phyloP scores from a whole-genome alignment of 2,113 vertebrate genomes.

The Heliornis fulica region DNA sequence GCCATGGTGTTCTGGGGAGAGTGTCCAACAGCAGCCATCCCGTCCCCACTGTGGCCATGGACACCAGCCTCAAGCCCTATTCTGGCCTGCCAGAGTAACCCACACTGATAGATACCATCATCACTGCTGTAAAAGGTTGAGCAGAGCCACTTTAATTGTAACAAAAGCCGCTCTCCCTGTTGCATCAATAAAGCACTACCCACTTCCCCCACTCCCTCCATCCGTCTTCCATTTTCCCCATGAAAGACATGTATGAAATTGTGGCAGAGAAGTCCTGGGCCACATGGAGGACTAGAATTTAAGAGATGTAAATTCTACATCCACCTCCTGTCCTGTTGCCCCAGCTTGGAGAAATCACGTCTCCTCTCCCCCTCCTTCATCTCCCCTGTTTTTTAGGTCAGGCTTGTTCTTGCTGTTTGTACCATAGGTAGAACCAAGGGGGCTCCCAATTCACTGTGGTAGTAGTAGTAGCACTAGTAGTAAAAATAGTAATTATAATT shows the following conservation, averaged over 20 bases:
- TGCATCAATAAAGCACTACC: not conserved
- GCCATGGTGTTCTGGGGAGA: fast-evolving
- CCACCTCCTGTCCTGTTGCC: not conserved
- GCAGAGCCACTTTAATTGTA: not conserved
- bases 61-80: not conserved
- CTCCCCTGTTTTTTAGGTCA: not conserved
- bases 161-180: not conserved
- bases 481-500: constrained; percentile 59
- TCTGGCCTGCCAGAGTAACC: not conserved
- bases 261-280: not conserved
- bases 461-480: not conserved
- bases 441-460: not conserved
- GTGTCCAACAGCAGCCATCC: not conserved
- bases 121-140: fast-evolving
- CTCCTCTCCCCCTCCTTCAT: not conserved
- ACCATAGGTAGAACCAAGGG: not conserved
- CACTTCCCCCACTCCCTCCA: fast-evolving
- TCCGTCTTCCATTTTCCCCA: not conserved
- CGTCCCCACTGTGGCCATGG: not conserved
- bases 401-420: not conserved
- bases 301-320: not conserved
- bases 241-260: not conserved
- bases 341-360: not conserved
- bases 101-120: not conserved
- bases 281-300: not conserved